Conservation (phyloP, 2,113 vertebrate genomes). For the Cyrtonyx montezumae region DNA sequence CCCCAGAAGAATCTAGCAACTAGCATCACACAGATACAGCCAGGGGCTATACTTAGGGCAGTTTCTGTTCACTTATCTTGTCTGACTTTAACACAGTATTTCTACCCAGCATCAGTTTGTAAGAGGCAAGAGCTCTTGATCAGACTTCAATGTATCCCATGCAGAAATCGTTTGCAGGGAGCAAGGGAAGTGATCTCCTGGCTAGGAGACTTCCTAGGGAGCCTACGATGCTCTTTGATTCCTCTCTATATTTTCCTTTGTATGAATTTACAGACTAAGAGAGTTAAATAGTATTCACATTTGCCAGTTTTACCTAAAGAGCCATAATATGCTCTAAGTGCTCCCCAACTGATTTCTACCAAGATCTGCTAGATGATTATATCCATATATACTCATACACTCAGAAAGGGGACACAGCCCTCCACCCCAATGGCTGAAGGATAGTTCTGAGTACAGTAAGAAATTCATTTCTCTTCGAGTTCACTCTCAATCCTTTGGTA, state of each 20-base stretch:
- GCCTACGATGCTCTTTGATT: conserved; percentile 58
- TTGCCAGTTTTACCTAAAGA: conserved; percentile 40
- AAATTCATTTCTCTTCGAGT: not conserved
- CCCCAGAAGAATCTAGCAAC: conserved; percentile 7
- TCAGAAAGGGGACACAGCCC: not conserved
- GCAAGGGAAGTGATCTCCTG: conserved; percentile 56
- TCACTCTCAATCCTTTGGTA: not conserved
- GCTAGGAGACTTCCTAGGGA: conserved; percentile 66
- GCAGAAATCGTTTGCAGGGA: conserved; percentile 42
- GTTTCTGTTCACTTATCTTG: conserved; percentile 53
- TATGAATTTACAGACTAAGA: conserved; percentile 45
- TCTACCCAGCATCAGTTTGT: conserved; percentile 43
- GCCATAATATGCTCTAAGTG: conserved; percentile 3
- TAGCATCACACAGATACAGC: conserved; percentile 46
- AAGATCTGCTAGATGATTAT: not conserved
- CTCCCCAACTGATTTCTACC: not conserved
- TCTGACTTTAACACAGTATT: conserved; percentile 42
- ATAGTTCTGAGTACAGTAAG: not conserved
- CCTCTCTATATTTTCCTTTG: conserved; percentile 22
- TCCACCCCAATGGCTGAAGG: not conserved
- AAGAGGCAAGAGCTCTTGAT: conserved; percentile 64
- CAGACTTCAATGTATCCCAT: conserved; percentile 59
- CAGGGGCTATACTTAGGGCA: conserved; percentile 66
- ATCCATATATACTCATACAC: not conserved
- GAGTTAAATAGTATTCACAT: conserved; percentile 27